Evolutionary conservation across 2,888 invertebrate genomes (phyloP).

Genomic region (Philereme transversata): DNA sequence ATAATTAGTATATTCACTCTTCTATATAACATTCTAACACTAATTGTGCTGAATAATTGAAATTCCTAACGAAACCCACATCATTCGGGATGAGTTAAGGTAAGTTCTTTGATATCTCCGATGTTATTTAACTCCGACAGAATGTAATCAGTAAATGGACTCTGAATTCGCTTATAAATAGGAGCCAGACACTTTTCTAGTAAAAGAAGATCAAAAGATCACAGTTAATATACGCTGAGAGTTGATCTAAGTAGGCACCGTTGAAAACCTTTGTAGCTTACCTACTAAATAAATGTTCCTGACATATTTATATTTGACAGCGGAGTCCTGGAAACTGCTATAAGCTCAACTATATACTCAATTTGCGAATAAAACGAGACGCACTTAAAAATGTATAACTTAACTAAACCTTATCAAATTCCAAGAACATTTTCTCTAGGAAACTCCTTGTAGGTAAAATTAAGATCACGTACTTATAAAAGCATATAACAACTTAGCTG

Average conservation of each 20-base stretch:
- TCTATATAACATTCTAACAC: neutral
- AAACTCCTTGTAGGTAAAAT: too few relatives aligned
- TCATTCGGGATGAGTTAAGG: slow-evolving; percentile 15
- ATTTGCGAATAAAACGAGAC: too few relatives aligned
- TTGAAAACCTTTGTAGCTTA: neutral
- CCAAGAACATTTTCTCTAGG: too few relatives aligned
- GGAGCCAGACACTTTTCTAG: slow-evolving; percentile 12
- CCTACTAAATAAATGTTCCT: neutral
- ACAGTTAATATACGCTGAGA: slow-evolving; percentile 6
- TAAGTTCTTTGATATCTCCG: slow-evolving; percentile 4
- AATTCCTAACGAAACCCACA: slow-evolving; percentile 24
- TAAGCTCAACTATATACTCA: too few relatives aligned
- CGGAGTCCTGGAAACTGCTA: too few relatives aligned
- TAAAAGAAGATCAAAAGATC: slow-evolving; percentile 20
- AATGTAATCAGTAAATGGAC: slow-evolving; percentile 36
- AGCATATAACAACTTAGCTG: neutral
- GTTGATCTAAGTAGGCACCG: neutral
- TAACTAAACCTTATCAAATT: too few relatives aligned
- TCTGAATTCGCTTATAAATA: slow-evolving; percentile 25
- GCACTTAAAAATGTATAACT: too few relatives aligned
- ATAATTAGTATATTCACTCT: too few relatives aligned
- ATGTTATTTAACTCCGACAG: too few relatives aligned
- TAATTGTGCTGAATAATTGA: slow-evolving; percentile 27
- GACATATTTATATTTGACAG: neutral
- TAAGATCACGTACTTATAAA: too few relatives aligned